phyloP scores from a whole-genome alignment of 1,140 invertebrate species.

The Teleogryllus occipitalis region DNA sequence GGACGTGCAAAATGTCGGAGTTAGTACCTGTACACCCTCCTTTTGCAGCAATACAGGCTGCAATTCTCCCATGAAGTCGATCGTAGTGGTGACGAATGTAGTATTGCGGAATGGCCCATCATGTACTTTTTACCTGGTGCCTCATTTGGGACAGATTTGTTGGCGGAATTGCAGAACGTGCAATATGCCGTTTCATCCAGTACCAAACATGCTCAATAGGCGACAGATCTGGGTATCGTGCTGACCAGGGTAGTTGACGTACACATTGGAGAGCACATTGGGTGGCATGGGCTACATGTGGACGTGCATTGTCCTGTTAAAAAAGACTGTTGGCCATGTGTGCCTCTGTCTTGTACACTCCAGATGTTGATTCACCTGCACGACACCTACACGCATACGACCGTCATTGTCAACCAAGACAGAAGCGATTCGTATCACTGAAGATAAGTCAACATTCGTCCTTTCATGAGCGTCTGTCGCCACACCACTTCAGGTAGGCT shows the following conservation, averaged over 20 bases:
- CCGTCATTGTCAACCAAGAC: constrained; percentile 11
- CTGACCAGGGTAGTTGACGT: constrained; percentile 15
- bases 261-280: constrained; percentile 12
- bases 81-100: constrained; percentile 7
- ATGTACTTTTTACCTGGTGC: not conserved
- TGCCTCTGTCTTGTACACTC: not conserved
- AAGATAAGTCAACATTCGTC: too few relatives aligned
- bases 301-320: constrained; percentile 10
- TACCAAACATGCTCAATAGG: constrained; percentile 9
- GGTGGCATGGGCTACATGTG: constrained; percentile 8
- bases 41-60: not conserved
- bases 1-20: too few relatives aligned
- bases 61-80: constrained; percentile 7
- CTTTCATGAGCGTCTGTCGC: not conserved
- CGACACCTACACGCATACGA: constrained; percentile 10
- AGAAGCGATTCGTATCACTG: not conserved
- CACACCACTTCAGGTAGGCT: not conserved
- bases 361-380: constrained; percentile 7
- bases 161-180: not conserved
- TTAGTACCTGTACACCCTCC: not conserved
- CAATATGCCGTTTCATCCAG: not conserved
- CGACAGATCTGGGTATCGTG: constrained; percentile 15
- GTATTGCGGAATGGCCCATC: not conserved
- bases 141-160: not conserved
- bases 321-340: not conserved